Percentiles rank a stretch among this genome's conserved stretches.
Conservation (phyloP, 1,140 invertebrate genomes). For the Drosophila santomea region DNA sequence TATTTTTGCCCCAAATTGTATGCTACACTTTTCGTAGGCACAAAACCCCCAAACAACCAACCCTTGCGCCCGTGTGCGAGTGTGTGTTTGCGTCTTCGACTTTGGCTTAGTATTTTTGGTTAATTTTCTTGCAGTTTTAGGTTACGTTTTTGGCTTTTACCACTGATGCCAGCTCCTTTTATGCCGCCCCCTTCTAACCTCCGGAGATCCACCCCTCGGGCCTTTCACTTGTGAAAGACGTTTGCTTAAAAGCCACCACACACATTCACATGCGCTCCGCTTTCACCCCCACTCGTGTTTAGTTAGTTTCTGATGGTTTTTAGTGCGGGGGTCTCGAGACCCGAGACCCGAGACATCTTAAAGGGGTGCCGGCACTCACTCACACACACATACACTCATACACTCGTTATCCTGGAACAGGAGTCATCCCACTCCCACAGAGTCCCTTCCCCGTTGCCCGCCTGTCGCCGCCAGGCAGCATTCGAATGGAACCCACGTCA, state of each 20-base stretch:
- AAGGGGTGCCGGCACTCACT: slow-evolving; percentile 66
- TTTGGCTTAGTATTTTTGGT: slow-evolving; percentile 83
- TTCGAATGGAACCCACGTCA: slow-evolving; percentile 77
- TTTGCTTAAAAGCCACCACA: slow-evolving; percentile 79
- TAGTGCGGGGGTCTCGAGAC: slow-evolving; percentile 58
- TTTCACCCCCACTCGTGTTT: slow-evolving; percentile 52
- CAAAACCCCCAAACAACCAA: slow-evolving; percentile 36
- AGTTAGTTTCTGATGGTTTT: slow-evolving; percentile 82
- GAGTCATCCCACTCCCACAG: slow-evolving; percentile 15
- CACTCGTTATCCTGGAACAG: background rate
- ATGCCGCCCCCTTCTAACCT: slow-evolving; percentile 8
- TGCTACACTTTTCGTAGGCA: slow-evolving; percentile 70
- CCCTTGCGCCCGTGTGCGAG: slow-evolving; percentile 9
- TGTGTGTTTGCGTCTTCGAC: slow-evolving; percentile 69
- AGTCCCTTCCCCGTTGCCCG: slow-evolving; percentile 23
- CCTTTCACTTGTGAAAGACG: slow-evolving; percentile 78
- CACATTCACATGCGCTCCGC: slow-evolving; percentile 20
- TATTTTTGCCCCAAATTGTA: slow-evolving; percentile 52
- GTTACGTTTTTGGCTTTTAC: slow-evolving; percentile 83
- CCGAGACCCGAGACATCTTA: slow-evolving; percentile 74
- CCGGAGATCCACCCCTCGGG: slow-evolving; percentile 49
- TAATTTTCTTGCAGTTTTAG: slow-evolving; percentile 84
- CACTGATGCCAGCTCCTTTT: slow-evolving; percentile 59
- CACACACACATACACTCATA: background rate
- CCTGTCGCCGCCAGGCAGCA: slow-evolving; percentile 75